Evolutionary conservation across 2,888 invertebrate genomes (phyloP), one percentile per base, ranked within the genome.

Genomic region (Protonemura montana): DNA sequence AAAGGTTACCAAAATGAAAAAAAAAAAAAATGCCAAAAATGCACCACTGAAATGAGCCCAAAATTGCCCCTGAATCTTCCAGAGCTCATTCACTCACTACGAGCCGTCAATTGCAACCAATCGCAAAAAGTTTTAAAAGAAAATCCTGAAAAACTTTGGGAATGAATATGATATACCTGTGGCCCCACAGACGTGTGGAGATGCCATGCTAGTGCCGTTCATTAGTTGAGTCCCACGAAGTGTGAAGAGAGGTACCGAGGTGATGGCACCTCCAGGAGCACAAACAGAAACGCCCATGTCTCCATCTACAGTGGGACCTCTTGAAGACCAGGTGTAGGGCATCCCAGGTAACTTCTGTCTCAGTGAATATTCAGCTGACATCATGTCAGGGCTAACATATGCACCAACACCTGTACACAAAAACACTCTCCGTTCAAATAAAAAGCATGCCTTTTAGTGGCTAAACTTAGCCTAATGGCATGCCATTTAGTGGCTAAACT

Each of bases 181-280:
- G 87, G 96, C 96, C 29, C 99, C 99, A 82, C 98, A 96, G 0
- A 98, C 98, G 92, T 99, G 98, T 0, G 99, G 99, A 0, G 98
- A 97, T 13, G 98, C 96, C 99, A 99, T 99, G 87, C 98, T 98
- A 0, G 99, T 99, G 30, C 99, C 99, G 91, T 99, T 99, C 97
- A 99, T 97, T 13, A 99, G 93, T 90, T 98, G 98, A 76, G 94
- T 94, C 90, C 95, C 95, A 87, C 97, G 93, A 89, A 99, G 93
- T 0, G 98, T 97, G 92, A 97, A 99, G 90, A 93, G 95, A 88
- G 99, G 97, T 30, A 99, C 98, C 21, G 98, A 97, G 0, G 98
- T 96, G 88, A 98, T 97, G 29, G 98, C 98, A 78, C 97, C 98
- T 85, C 98, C 98, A 29, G 98, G 98, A 78, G 99, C 99, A 92